Evolutionary conservation across 2,113 vertebrate genomes (phyloP).

Genomic region (Cryptotis parvus): DNA sequence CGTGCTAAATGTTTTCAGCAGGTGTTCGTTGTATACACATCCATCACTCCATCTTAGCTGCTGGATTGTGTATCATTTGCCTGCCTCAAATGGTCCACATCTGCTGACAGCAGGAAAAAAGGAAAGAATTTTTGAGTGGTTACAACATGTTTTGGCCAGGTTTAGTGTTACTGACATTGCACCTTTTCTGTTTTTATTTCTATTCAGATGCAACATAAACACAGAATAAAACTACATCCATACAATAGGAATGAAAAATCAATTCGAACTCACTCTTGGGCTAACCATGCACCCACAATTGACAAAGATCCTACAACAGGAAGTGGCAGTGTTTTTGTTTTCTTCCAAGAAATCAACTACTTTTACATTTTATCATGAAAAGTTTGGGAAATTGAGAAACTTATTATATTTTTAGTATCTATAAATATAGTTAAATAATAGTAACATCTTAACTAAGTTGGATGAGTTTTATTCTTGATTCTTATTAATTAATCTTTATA

Average conservation of each 20-base stretch:
- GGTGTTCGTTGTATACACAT: neutral
- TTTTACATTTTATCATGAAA: neutral
- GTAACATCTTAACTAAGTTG: neutral
- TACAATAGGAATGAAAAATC: neutral
- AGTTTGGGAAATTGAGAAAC: constrained; percentile 16
- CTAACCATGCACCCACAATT: neutral
- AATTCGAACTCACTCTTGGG: neutral
- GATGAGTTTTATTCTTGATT: constrained; percentile 35
- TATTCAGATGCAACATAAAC: neutral
- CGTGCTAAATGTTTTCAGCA: constrained; percentile 15
- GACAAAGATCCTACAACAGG: neutral
- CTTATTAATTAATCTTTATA: neutral
- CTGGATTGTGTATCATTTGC: neutral
- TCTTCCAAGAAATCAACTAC: constrained; percentile 32
- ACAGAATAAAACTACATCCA: neutral
- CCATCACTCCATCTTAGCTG: constrained; percentile 17
- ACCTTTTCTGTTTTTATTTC: constrained; percentile 47
- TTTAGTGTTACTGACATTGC: neutral
- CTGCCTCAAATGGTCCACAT: neutral
- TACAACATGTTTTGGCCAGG: neutral
- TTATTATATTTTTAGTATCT: neutral
- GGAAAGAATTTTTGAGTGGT: neutral
- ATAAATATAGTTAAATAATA: constrained; percentile 40
- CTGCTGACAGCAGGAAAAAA: constrained; percentile 18
- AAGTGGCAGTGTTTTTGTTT: constrained; percentile 21